A percentile compares a stretch with the other conserved stretches of the same genome.
Evolutionary conservation across 2,113 vertebrate species (phyloP).

Genomic region (Pterocles gutturalis): DNA sequence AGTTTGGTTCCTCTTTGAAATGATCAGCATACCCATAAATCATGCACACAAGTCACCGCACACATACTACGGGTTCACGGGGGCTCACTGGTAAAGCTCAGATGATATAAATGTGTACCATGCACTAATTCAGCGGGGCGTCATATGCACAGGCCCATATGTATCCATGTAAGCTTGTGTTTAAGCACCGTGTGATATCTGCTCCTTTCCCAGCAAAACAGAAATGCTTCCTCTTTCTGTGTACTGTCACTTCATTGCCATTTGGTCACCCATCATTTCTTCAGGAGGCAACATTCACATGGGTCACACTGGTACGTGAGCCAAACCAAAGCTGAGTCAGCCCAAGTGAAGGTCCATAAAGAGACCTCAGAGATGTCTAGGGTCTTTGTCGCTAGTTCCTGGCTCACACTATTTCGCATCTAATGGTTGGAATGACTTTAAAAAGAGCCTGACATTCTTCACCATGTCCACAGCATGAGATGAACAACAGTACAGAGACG

Average conservation of each 20-base stretch:
- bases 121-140: not conserved
- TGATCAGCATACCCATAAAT: rapidly evolving
- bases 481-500: not conserved
- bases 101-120: not conserved
- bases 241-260: rapidly evolving
- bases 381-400: not conserved
- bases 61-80: rapidly evolving
- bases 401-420: not conserved
- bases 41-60: not conserved
- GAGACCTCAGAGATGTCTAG: not conserved
- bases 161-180: not conserved
- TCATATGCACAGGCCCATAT: not conserved
- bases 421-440: not conserved
- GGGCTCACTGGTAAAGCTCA: not conserved
- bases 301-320: rapidly evolving
- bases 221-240: not conserved
- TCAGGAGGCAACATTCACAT: not conserved
- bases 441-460: not conserved
- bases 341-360: not conserved
- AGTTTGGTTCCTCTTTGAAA: not conserved
- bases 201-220: not conserved
- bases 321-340: not conserved
- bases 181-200: not conserved
- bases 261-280: not conserved
- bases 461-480: rapidly evolving